Conservation (phyloP, 2,113 vertebrate genomes). For the Chrysemys picta region DNA sequence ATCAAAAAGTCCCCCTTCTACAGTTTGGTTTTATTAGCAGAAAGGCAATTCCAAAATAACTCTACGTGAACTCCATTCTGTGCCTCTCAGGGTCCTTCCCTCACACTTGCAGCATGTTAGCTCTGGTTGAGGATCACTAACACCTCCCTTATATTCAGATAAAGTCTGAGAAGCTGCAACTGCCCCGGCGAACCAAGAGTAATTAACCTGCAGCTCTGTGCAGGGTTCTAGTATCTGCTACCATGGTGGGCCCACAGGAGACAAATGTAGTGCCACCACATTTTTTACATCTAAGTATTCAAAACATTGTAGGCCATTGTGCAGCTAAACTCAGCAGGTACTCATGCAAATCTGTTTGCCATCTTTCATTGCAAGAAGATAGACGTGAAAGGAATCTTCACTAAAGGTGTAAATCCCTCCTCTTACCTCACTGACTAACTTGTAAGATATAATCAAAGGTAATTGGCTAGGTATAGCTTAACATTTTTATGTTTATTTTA, state of each 20-base stretch:
- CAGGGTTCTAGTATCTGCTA: neutral
- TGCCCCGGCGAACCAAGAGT: neutral
- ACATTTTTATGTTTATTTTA: neutral
- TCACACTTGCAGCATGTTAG: neutral
- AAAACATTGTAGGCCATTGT: neutral
- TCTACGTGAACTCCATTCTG: neutral
- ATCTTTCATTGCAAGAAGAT: neutral
- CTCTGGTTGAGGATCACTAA: neutral
- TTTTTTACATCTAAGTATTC: slow-evolving; percentile 1
- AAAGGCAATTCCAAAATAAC: neutral
- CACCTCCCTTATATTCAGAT: accelerated
- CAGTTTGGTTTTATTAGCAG: neutral
- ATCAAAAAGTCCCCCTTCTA: neutral
- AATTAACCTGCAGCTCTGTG: neutral
- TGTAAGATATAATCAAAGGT: neutral
- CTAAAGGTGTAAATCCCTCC: neutral
- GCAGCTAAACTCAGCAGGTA: neutral
- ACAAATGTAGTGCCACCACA: slow-evolving; percentile 10
- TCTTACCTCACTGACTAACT: neutral
- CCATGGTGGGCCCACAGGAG: neutral
- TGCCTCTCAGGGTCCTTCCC: neutral
- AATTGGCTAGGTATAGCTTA: neutral
- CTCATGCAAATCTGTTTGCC: slow-evolving; percentile 9
- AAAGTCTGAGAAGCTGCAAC: neutral
- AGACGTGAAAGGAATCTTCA: neutral